Percentiles rank a stretch among this genome's conserved stretches.
These are phyloP conservation scores for Corythaixoides concolor DNA, from an alignment of 2,113 vertebrate genomes.

Conservation along the genomic window DNA sequence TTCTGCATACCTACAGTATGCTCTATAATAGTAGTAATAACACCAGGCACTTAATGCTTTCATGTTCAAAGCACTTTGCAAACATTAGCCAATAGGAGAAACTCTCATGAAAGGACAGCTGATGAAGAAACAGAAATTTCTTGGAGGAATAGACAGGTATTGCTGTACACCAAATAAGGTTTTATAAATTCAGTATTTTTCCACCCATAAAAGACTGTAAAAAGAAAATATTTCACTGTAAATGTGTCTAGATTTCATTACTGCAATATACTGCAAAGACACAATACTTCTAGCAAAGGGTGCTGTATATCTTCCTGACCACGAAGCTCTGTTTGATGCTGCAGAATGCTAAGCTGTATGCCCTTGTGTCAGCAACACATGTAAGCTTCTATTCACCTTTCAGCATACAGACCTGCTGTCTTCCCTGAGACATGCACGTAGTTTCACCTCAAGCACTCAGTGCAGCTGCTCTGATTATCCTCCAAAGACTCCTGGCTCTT, in stretches of 20 bases:
- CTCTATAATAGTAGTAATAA: background rate
- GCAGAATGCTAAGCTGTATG: background rate
- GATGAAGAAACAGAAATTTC: slow-evolving; percentile 29
- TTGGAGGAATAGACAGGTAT: background rate
- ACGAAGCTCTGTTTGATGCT: background rate
- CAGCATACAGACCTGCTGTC: background rate
- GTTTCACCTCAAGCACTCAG: background rate
- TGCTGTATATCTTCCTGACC: background rate
- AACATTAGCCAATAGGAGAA: background rate
- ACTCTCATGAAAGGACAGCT: background rate
- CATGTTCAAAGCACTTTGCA: background rate
- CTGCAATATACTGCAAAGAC: background rate
- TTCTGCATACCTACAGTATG: background rate
- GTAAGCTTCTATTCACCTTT: background rate
- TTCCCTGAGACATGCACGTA: background rate
- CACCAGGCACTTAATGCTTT: background rate
- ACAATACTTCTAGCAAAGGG: background rate
- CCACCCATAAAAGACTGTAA: background rate
- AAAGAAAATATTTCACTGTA: background rate
- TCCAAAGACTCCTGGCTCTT: background rate
- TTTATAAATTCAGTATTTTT: background rate
- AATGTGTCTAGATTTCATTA: background rate
- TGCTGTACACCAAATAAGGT: background rate
- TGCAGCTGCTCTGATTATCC: background rate
- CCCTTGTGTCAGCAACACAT: background rate